A percentile compares a stretch with the other conserved stretches of the same genome.
These are phyloP conservation scores for Himalopsyche phryganea DNA, from an alignment of 1,140 invertebrate species.

Conservation along the genomic window DNA sequence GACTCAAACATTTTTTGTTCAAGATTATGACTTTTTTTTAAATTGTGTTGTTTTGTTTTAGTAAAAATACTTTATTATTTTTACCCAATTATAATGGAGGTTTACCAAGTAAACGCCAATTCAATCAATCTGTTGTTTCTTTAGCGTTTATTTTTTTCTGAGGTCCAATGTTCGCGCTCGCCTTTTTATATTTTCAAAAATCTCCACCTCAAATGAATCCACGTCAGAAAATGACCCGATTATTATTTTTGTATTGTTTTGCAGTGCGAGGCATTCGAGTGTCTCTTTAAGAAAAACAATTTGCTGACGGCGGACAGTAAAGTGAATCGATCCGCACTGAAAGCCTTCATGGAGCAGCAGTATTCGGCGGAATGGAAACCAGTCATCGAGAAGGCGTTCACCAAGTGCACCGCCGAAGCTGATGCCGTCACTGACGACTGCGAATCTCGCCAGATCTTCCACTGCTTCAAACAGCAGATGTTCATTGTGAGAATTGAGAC, in stretches of 20 bases:
- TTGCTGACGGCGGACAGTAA: constrained; percentile 18
- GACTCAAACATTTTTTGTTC: no score
- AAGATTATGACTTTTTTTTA: no score
- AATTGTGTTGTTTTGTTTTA: no score
- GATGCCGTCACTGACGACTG: constrained; percentile 1
- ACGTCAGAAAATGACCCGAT: not conserved
- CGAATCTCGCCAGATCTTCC: not conserved
- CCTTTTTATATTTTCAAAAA: no score
- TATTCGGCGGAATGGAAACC: constrained; percentile 21
- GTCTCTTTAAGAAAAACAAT: constrained; percentile 24
- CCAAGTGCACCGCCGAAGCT: not conserved
- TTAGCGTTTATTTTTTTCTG: no score
- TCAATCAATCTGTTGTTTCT: no score
- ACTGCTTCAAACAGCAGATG: not conserved
- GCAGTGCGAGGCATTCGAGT: constrained; percentile 20
- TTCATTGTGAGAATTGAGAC: constrained; percentile 6
- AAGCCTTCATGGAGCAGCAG: constrained; percentile 14
- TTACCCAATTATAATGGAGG: no score
- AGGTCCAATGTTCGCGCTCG: no score
- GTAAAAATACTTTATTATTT: no score
- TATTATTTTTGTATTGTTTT: not conserved
- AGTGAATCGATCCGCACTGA: constrained; percentile 9
- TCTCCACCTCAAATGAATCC: no score
- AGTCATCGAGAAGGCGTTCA: constrained; percentile 10
- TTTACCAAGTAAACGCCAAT: no score